Conservation (phyloP, 1,140 invertebrate species). For the Pseudomyrmex flavicornis region DNA sequence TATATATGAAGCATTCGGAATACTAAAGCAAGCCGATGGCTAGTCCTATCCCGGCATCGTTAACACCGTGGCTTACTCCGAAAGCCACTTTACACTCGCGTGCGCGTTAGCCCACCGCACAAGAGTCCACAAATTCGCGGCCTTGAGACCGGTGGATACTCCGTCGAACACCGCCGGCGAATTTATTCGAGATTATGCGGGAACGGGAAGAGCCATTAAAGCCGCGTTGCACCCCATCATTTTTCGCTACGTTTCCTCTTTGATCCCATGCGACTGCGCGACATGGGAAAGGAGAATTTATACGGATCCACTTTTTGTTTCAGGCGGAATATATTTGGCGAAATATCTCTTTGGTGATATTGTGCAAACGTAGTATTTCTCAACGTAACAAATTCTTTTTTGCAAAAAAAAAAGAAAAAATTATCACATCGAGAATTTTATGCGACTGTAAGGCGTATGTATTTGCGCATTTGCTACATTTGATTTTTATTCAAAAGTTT, state of each 20-base stretch:
- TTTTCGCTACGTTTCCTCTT: conserved; percentile 17
- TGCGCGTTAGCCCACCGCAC: conserved; percentile 52
- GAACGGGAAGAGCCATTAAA: conserved; percentile 15
- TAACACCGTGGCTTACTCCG: conserved; percentile 59
- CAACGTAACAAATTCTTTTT: background rate
- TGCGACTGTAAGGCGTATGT: background rate
- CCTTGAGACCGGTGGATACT: conserved; percentile 44
- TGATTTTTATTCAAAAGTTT: background rate
- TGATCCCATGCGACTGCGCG: background rate
- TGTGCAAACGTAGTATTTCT: background rate
- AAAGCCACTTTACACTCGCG: conserved; percentile 59
- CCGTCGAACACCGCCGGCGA: conserved; percentile 32
- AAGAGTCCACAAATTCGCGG: conserved; percentile 51
- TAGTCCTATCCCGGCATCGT: conserved; percentile 28
- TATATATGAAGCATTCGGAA: conserved; percentile 51
- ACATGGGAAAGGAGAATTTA: conserved; percentile 26
- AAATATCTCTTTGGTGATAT: background rate
- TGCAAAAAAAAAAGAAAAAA: background rate
- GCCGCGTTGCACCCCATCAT: conserved; percentile 9
- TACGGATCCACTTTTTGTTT: conserved; percentile 32
- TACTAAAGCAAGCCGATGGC: conserved; percentile 46
- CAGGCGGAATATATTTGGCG: background rate
- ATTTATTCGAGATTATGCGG: conserved; percentile 51
- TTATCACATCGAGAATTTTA: background rate
- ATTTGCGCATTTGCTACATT: no score